These are phyloP conservation scores for Trissolcus brochymenae DNA, from an alignment of 2,888 invertebrate species.

Conservation along the genomic window DNA sequence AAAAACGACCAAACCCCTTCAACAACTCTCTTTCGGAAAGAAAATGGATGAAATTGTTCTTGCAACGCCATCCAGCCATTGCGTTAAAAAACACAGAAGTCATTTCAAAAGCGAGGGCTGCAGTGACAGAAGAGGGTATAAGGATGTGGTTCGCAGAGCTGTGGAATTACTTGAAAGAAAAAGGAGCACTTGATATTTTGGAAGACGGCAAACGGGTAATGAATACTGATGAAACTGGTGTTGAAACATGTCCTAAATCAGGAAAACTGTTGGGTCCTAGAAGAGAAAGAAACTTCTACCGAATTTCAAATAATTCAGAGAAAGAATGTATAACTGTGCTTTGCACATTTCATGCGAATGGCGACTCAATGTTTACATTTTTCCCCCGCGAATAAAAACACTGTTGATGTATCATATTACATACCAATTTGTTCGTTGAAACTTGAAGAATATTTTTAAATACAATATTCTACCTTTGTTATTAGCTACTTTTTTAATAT, in stretches of 20 bases:
- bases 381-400: no score
- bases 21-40: conserved; percentile 60
- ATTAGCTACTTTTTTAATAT: no score
- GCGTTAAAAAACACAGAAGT: conserved; percentile 54
- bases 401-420: no score
- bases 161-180: conserved; percentile 7
- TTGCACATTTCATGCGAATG: background rate
- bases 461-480: no score
- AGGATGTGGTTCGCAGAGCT: conserved; percentile 37
- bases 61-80: conserved; percentile 48
- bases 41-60: conserved; percentile 61
- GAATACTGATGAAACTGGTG: conserved; percentile 55
- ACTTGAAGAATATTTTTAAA: no score
- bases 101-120: conserved; percentile 60
- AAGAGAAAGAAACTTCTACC: conserved; percentile 33
- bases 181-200: conserved; percentile 35
- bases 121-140: conserved; percentile 43
- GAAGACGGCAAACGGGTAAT: conserved; percentile 41
- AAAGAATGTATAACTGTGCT: conserved; percentile 10
- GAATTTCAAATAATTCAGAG: conserved; percentile 46
- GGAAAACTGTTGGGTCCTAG: conserved; percentile 23
- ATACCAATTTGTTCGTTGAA: no score
- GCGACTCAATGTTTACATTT: no score
- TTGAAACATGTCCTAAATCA: conserved; percentile 36
- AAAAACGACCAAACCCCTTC: conserved; percentile 56